Base-by-base conservation (phyloP, 2,888 invertebrate species). In the Volucella bombylans region DNA sequence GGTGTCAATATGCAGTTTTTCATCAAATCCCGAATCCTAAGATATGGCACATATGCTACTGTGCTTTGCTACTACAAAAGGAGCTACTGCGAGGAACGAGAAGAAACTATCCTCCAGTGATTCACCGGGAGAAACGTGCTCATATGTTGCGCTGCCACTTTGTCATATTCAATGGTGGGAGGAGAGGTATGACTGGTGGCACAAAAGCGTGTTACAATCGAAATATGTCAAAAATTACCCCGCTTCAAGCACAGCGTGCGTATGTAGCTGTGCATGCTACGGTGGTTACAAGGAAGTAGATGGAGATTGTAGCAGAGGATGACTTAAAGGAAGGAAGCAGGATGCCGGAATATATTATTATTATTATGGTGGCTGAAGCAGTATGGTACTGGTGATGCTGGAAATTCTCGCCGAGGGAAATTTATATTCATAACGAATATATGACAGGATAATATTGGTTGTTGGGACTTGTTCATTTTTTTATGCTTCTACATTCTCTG, bases 351-450 rank as follows among this genome's bases (percentile, higher is more conserved):
- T 85, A 85, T 81, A 85, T 85, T 85, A 85, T 81, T 85, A 85
- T 85, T 81, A 81, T 85, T 76, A 85, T 73, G 59, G 45, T 68
- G 65, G 55, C 15, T 12, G 14, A 23, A 2, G 14, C 43, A 12
- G 11, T 47, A 49, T 59, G 23, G 79, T 10, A 23, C 49, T 78
- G 64, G 52, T 72, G 67, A 65, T 73, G 67, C 82, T 81, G 59
- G 81, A 76, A 86, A 68, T 78, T 79, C 73, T 83, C 87, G 86
- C 79, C 88, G 72, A 82, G 88, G 88, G 88, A 88, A 88, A 88
- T 88, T 88, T 88, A 88, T 88, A 88, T 88, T 87, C 87, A 87
- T 88, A 88, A 87, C 87, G 87, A 87, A 87, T 87, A 80, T 82
- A 85, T 82, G 79, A 86, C 79, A 80, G 73, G 86, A 79, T 85